Base-by-base conservation (phyloP, 92 coral and sea anemone species). In the Anthopleura xanthogrammica region DNA sequence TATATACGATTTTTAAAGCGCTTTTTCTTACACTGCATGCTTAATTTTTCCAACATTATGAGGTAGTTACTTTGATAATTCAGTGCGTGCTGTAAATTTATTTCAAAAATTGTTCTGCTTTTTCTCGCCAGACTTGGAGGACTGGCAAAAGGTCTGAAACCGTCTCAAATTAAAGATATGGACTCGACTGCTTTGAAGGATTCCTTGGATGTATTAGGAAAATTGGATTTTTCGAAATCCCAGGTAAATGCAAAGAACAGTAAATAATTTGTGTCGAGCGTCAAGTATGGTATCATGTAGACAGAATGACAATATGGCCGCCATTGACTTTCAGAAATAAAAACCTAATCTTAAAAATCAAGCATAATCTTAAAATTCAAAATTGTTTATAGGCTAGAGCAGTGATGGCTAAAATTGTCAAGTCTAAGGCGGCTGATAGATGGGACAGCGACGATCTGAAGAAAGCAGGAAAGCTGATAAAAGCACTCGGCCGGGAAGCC, bases 361-460 rank as follows among this genome's bases (percentile, higher is more conserved):
- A 29, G 36, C 36, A 29, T 1, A 29, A 29, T 29, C 36, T 29
- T 29, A 29, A 29, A 29, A 29, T 62, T 62, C 24, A 20, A n/a
- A 39, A 60, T 40, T 16, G 0, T 80, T 80, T 43, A 16, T 23
- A 80, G 83, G 40, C 83, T 11, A 62, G 54, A 64, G 76, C 70
- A 66, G 13, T 80, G 22, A 50, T 80, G 19, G 71, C 64, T 9
- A 71, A 43, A 20, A 80, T 80, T 3, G 46, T 20, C 39, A 17
- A 17, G 16, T 41, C 50, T 4, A 16, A 6, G 22, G 60, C 76
- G 0, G 36, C 60, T 60, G 17, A 64, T 20, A 39, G 2, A 29
- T 80, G 83, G 83, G 1, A 42, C 64, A 72, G 52, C n/a, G 83
- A 80, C 29, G 22, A 80, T 8, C 57, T 80, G 40, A 62, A 52